Percentiles rank a stretch among this genome's conserved stretches.
Conservation (phyloP, 1,140 invertebrate genomes). For the Achroia grisella region DNA sequence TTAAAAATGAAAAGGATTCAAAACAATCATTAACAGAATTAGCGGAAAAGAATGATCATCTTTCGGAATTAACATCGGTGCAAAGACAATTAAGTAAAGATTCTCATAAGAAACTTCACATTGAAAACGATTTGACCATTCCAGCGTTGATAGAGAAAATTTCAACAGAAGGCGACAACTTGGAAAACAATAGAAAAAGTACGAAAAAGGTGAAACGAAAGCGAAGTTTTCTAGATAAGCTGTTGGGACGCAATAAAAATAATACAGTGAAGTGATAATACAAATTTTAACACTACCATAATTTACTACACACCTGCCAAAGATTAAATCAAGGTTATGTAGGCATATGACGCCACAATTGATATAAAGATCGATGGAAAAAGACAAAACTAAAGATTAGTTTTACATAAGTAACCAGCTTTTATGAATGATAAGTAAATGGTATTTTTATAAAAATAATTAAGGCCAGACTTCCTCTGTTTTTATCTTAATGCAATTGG, state of each 20-base stretch:
- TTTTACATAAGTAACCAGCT: constrained; percentile 4
- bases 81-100: constrained; percentile 46
- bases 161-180: constrained; percentile 42
- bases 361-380: constrained; percentile 33
- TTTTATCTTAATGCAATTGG: constrained; percentile 57
- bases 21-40: constrained; percentile 42
- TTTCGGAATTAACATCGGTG: constrained; percentile 46
- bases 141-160: constrained; percentile 61
- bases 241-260: constrained; percentile 59
- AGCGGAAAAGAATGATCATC: constrained; percentile 53
- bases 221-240: constrained; percentile 63
- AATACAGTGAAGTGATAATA: constrained; percentile 30
- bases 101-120: constrained; percentile 29
- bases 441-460: constrained; percentile 38
- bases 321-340: constrained; percentile 46
- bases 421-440: constrained; percentile 19
- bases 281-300: constrained; percentile 22
- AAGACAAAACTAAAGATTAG: constrained; percentile 20
- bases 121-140: constrained; percentile 49
- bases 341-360: constrained; percentile 45
- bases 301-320: constrained; percentile 40
- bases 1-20: constrained; percentile 26
- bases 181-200: constrained; percentile 37
- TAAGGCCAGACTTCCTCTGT: constrained; percentile 49
- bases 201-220: constrained; percentile 60